Base-by-base conservation (phyloP, 92 coral and sea anemone genomes). In the Porites rus region DNA sequence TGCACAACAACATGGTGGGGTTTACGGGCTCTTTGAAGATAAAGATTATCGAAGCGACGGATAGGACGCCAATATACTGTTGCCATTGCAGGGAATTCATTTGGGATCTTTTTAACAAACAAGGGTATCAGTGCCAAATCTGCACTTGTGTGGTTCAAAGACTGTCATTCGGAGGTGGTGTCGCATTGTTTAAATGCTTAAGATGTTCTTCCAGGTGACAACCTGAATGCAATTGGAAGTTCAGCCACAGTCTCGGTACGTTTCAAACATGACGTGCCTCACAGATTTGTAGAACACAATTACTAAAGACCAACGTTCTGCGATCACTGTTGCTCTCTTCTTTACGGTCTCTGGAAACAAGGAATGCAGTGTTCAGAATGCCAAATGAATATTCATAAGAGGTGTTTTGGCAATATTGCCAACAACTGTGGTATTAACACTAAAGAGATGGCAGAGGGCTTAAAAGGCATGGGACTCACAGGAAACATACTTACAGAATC, bases 101-200 rank as follows among this genome's bases (percentile, higher is more conserved):
- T 82, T 97, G 99, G 99, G 99, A 98, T 18, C 84, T 97, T 9
- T 89, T 97, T 74, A 96, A 96, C 38, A 97, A 97, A 65, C 99
- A 97, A 85, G 99, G 99, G 60, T 97, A 97, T 63, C 99, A 97
- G 77, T 97, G 99, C 75, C 99, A 97, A 91, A 98, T 95, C 3
- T 97, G 99, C 80, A 97, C 99, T 28, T 92, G 96, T 81, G 99
- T 97, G 9, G 98, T 97, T 73, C 99, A 97, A 94, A 97, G 95
- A 84, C 79, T 97, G 99, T 64, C 96, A 95, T 79, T 81, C 86
- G 18, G 86, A 92, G 60, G 98, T 97, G 2, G 93, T 97, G 5
- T 88, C 97, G 14, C 92, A 88, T 3, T 97, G 99, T 77, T 97
- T 97, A 18, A 97, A 97, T 11, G 93, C 88, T 65, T 79, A 90